Percentiles rank a stretch among this genome's conserved stretches.
phyloP scores from a whole-genome alignment of 2,113 vertebrate genomes.

The Poicephalus meyeri region DNA sequence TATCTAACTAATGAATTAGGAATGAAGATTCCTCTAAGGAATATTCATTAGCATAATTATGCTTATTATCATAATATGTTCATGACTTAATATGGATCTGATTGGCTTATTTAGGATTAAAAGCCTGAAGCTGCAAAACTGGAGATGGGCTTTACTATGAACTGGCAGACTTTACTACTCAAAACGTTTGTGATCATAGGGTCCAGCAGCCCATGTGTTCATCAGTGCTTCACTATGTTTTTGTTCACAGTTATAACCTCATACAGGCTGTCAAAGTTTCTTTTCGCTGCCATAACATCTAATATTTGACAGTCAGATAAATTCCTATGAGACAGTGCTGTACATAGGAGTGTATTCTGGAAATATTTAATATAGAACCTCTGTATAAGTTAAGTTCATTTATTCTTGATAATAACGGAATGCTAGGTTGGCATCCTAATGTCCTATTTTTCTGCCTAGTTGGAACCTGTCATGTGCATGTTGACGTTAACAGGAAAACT shows the following conservation, averaged over 20 bases:
- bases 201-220: not conserved
- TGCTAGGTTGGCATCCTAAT: conserved; percentile 30
- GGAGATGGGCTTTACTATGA: conserved; percentile 6
- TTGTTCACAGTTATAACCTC: not conserved
- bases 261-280: not conserved
- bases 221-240: not conserved
- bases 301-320: not conserved
- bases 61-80: conserved; percentile 29
- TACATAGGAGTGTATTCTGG: not conserved
- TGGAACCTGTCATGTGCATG: conserved; percentile 61
- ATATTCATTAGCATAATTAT: conserved; percentile 42
- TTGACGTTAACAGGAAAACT: conserved; percentile 45
- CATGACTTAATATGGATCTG: not conserved
- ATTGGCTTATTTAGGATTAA: conserved; percentile 26
- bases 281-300: not conserved
- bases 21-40: conserved; percentile 30
- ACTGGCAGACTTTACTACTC: not conserved
- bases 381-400: conserved; percentile 41
- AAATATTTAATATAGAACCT: conserved; percentile 22
- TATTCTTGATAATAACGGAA: conserved; percentile 53
- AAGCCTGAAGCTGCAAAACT: not conserved
- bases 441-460: conserved; percentile 71
- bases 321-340: not conserved
- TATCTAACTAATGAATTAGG: conserved; percentile 7
- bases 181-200: not conserved